phyloP scores from a whole-genome alignment of 2,113 vertebrate genomes.

The Alethe castanea region DNA sequence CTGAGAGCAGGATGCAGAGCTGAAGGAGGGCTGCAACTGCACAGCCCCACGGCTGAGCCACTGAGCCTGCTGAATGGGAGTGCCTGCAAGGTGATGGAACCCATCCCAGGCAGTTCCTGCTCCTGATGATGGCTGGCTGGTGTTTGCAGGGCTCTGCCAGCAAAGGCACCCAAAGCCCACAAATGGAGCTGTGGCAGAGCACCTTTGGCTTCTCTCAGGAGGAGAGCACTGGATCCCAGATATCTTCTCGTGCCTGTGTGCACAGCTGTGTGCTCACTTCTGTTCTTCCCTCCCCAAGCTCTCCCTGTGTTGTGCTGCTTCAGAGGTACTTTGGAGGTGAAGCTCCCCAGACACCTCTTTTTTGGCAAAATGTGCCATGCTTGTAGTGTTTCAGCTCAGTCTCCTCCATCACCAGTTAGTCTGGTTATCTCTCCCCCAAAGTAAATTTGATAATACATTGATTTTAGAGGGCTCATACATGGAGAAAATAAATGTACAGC shows the following conservation, averaged over 20 bases:
- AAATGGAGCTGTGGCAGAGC: slow-evolving; percentile 63
- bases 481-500: not conserved
- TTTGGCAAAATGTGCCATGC: not conserved
- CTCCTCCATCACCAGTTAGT: not conserved
- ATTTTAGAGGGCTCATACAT: not conserved
- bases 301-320: not conserved
- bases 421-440: not conserved
- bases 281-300: not conserved
- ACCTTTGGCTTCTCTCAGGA: slow-evolving; percentile 64
- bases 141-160: slow-evolving; percentile 70
- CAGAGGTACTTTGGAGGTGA: not conserved
- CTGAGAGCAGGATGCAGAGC: not conserved
- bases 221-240: slow-evolving; percentile 58
- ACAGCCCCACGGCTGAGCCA: not conserved
- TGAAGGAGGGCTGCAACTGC: not conserved
- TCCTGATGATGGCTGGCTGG: slow-evolving; percentile 65
- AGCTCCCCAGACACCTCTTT: not conserved
- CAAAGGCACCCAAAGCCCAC: slow-evolving; percentile 65
- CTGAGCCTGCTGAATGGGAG: slow-evolving; percentile 33
- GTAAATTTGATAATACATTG: not conserved
- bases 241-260: not conserved
- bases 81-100: slow-evolving; percentile 52
- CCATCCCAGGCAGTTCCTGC: slow-evolving; percentile 57
- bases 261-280: not conserved
- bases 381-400: not conserved